Evolutionary conservation across 2,888 invertebrate species (phyloP).

Genomic region (Beris morrisii): DNA sequence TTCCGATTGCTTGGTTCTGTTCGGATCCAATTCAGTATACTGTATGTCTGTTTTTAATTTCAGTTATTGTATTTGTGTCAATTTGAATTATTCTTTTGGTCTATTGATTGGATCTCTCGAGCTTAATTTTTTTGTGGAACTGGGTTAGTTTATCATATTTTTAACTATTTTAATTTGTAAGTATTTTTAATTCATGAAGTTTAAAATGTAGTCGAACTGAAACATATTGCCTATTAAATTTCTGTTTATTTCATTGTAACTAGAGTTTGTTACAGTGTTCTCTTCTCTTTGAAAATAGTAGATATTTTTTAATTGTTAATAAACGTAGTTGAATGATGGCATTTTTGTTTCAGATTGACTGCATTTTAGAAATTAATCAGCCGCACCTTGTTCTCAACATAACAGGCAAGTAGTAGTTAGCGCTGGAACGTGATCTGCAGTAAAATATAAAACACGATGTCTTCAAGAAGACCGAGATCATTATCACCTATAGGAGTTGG

Average conservation of each 20-base stretch:
- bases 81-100: no score
- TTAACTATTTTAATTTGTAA: no score
- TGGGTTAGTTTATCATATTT: no score
- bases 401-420: background rate
- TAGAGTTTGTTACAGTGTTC: background rate
- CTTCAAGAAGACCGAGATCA: constrained; percentile 34
- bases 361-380: constrained; percentile 32
- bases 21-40: no score
- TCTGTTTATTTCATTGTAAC: constrained; percentile 2
- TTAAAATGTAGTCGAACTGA: constrained; percentile 37
- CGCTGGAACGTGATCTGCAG: background rate
- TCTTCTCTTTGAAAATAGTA: background rate
- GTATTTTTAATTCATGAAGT: no score
- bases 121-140: no score
- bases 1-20: no score
- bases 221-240: constrained; percentile 34
- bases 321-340: constrained; percentile 37
- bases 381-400: background rate
- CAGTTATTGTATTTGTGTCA: no score
- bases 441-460: constrained; percentile 19
- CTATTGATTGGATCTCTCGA: no score
- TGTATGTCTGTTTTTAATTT: no score
- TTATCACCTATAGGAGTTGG: constrained; percentile 32
- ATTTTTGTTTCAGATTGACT: constrained; percentile 42
- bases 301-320: background rate